Base-by-base conservation (phyloP, 2,888 invertebrate species). In the Odontocolon sp. region DNA sequence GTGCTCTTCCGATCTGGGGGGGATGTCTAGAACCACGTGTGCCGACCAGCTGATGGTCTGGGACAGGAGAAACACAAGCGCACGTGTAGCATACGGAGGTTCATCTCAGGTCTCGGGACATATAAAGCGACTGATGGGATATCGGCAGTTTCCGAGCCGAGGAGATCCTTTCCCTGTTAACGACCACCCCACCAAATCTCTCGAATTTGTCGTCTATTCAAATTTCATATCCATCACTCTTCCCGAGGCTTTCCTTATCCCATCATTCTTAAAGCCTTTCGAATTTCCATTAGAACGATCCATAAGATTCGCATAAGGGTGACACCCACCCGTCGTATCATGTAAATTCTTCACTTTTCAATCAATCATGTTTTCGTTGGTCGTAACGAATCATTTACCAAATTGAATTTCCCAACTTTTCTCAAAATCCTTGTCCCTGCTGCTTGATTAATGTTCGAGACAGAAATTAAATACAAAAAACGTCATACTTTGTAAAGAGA, bases 41-140 rank as follows among this genome's bases (percentile, higher is more conserved):
- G 79, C 69, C 64, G 45, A 76, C 57, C 81, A 82, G 82, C 82
- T 83, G 82, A 83, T 82, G 80, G 76, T 70, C 77, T 72, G 63
- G 67, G 45, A 64, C 69, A 72, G 68, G 70, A 72, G 75, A 66
- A 74, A 59, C 75, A 61, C 71, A 56, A 50, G 68, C 66, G 68
- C 68, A 73, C 70, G 73, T 68, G 70, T 73, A 26, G 23, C 57
- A 18, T 47, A 28, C 68, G 21, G 14, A 64, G 33, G 11, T 50
- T 47, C 57, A 14, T 50, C 23, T 59, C 59, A 26, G 33, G 36
- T 47, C 45, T 57, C 52, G 9, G 9, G 9, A 9, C 6, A 33
- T 33, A 33, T 9, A 1, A n/a, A 42, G 6, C 8, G 18, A 45
- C 11, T 2, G 38, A 38, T 38, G 11, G 6, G n/a, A n/a, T n/a